A percentile compares a stretch with the other conserved stretches of the same genome.
These are phyloP conservation scores for Temnopleurus reevesii DNA, from an alignment of 53 echinoderm and acorn worm genomes.

Conservation along the genomic window DNA sequence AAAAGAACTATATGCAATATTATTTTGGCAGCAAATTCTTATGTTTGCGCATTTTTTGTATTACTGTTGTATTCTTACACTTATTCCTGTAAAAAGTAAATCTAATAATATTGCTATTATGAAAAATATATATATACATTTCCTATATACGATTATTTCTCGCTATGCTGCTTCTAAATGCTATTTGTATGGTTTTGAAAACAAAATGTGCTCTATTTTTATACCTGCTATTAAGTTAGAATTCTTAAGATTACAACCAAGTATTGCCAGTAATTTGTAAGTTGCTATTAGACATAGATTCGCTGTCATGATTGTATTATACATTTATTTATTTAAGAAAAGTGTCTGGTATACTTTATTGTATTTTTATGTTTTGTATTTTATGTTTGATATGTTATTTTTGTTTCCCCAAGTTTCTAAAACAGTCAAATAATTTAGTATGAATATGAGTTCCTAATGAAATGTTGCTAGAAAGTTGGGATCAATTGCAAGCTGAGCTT, in stretches of 20 bases:
- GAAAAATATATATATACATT: background rate
- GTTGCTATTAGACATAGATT: background rate
- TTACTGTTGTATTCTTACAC: background rate
- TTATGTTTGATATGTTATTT: too few relatives aligned
- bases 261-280: background rate
- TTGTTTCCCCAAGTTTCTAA: too few relatives aligned
- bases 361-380: too few relatives aligned
- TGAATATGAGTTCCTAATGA: too few relatives aligned
- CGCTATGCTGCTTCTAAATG: conserved; percentile 2
- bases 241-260: background rate
- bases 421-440: too few relatives aligned
- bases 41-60: conserved; percentile 9
- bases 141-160: background rate
- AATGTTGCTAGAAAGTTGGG: too few relatives aligned
- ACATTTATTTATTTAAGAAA: too few relatives aligned
- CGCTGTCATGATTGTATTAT: too few relatives aligned
- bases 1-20: conserved; percentile 24
- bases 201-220: conserved; percentile 36
- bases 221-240: background rate
- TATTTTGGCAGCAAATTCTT: background rate
- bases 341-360: too few relatives aligned
- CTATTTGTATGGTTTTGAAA: conserved; percentile 14
- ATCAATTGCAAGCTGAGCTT: too few relatives aligned
- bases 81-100: background rate
- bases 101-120: background rate